Evolutionary conservation across 2,888 invertebrate species (phyloP), one percentile per base, ranked within the genome.

Genomic region (Odontocerum albicorne): DNA sequence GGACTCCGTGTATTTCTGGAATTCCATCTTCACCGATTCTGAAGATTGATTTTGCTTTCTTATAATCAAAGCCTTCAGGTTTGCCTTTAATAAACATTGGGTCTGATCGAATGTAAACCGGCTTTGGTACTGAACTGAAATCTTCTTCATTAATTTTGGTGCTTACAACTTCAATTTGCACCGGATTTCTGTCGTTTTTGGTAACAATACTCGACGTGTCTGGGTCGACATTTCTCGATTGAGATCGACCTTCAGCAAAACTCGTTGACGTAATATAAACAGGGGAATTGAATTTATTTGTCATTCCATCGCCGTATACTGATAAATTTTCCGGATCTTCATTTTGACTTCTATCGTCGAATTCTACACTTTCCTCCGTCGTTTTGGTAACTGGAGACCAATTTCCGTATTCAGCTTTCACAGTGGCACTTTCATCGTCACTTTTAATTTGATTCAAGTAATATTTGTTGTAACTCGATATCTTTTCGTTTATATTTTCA

Each of bases 1-100:
- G 81, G 0, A 89, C 82, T 0, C 91, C 91, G 47, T 90, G 88
- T 39, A 94, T 87, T 44, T 92, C 84, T 0, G 91, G 90, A 19
- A 89, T 87, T 0, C 88, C 88, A 63, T 89, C 88, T 4, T 78
- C 73, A 44, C 84, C 88, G 1, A 88, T 66, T 6, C 84, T 80
- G 59, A 87, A 72, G 4, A 85, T 77, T 1, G 86, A 83, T 44
- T 87, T 75, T 10, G 81, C 83, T 45, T 84, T 82, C 62, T 88
- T 87, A 58, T 77, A 77, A 32, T 81, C 79, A 35, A 80, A 72
- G 7, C 72, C 71, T 64, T 72, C 75, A 3, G 62, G 49, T 51
- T 66, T 63, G 49, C 74, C 74, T 64, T 81, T 81, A 3, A 84
- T 72, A 62, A 76, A 82, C 66, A 85, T 77, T 19, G 84, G 75